Conservation (phyloP, 2,888 invertebrate species). For the Machimus atricapillus region DNA sequence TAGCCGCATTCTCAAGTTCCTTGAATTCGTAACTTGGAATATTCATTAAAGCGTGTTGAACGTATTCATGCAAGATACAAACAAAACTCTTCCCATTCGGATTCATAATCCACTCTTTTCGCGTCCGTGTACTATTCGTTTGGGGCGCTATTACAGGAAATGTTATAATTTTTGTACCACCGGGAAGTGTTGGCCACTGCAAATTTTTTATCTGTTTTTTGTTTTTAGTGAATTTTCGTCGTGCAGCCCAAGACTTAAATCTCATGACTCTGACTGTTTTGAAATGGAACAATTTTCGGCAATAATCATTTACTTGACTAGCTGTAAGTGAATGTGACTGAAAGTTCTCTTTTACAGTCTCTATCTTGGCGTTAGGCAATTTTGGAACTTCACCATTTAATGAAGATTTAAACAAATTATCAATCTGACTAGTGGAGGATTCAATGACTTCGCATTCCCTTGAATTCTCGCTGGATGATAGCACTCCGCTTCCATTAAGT, state of each 20-base stretch:
- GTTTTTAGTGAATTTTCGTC: slow-evolving; percentile 84
- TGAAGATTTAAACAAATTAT: slow-evolving; percentile 40
- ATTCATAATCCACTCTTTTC: slow-evolving; percentile 95
- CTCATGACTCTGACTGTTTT: slow-evolving; percentile 86
- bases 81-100: slow-evolving; percentile 95
- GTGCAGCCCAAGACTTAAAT: slow-evolving; percentile 91
- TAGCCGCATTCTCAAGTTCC: slow-evolving; percentile 91
- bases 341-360: slow-evolving; percentile 86
- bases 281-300: slow-evolving; percentile 84
- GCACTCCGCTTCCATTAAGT: slow-evolving; percentile 46
- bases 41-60: slow-evolving; percentile 91
- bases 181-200: slow-evolving; percentile 84
- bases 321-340: slow-evolving; percentile 80
- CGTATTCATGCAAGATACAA: slow-evolving; percentile 96
- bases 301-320: slow-evolving; percentile 82
- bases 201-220: slow-evolving; percentile 78
- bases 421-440: slow-evolving; percentile 50
- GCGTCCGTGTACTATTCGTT: slow-evolving; percentile 55
- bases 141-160: slow-evolving; percentile 73
- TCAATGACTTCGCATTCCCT: slow-evolving; percentile 54
- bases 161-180: slow-evolving; percentile 91
- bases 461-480: slow-evolving; percentile 53
- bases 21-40: slow-evolving; percentile 93
- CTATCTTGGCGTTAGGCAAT: slow-evolving; percentile 82
- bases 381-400: slow-evolving; percentile 46